Conservation (phyloP, 2,113 vertebrate genomes). For the Aspidoscelis tigris region DNA sequence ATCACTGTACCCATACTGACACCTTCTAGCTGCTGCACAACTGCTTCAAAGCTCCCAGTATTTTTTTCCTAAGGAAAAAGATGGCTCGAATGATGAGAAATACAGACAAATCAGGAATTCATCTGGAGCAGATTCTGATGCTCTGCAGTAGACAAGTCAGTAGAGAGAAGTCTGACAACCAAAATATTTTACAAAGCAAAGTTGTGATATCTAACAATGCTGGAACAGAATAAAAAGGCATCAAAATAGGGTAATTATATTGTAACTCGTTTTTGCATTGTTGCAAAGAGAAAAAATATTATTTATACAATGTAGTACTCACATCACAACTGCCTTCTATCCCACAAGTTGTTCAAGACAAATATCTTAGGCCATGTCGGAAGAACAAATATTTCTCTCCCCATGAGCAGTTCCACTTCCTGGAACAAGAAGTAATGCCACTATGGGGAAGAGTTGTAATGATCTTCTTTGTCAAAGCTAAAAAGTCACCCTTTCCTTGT, state of each 20-base stretch:
- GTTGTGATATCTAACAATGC: not conserved
- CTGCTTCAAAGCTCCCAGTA: constrained; percentile 2
- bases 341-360: not conserved
- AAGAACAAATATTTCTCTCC: not conserved
- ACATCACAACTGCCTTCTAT: not conserved
- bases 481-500: not conserved
- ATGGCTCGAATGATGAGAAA: not conserved
- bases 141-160: not conserved
- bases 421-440: not conserved
- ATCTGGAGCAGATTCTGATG: not conserved
- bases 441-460: not conserved
- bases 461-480: not conserved
- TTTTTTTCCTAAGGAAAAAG: not conserved
- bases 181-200: constrained; percentile 16
- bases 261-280: not conserved
- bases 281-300: not conserved
- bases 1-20: too few species aligned
- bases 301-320: not conserved
- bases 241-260: not conserved
- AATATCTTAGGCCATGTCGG: not conserved
- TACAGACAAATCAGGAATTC: not conserved
- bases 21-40: not conserved
- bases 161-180: not conserved
- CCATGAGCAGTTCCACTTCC: not conserved
- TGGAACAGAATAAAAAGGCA: not conserved